Evolutionary conservation across 2,888 invertebrate species (phyloP).

Genomic region (Melieria picta): DNA sequence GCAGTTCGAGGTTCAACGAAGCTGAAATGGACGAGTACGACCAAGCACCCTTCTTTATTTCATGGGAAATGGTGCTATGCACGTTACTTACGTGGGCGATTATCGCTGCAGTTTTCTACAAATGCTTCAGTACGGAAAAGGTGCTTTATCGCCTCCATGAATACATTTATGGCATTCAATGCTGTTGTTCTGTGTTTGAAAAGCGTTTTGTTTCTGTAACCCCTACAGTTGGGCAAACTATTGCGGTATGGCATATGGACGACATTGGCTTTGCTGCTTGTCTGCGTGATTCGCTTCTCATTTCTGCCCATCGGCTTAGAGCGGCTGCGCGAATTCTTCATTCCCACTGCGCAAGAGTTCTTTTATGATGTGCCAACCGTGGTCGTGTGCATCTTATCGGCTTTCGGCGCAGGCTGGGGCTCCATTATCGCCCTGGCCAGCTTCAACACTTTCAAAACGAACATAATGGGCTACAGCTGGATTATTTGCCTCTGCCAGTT

Average conservation of each 20-base stretch:
- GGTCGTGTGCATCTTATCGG: slow-evolving; percentile 69
- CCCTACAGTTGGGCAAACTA: slow-evolving; percentile 53
- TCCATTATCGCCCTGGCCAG: slow-evolving; percentile 84
- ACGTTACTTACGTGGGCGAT: slow-evolving; percentile 49
- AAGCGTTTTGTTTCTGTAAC: neutral
- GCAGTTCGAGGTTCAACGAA: slow-evolving; percentile 25
- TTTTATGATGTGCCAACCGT: slow-evolving; percentile 28
- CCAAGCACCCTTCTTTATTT: slow-evolving; percentile 41
- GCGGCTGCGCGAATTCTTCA: slow-evolving; percentile 42
- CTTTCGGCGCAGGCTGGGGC: slow-evolving; percentile 88
- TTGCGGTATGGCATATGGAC: slow-evolving; percentile 49
- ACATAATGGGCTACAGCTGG: slow-evolving; percentile 68
- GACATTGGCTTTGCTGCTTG: slow-evolving; percentile 45
- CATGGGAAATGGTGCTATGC: slow-evolving; percentile 52
- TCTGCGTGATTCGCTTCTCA: slow-evolving; percentile 51
- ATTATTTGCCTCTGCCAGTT: slow-evolving; percentile 53
- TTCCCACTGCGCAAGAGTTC: slow-evolving; percentile 27
- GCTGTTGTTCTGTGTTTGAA: neutral
- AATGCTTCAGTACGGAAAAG: slow-evolving; percentile 48
- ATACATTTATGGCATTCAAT: too few relatives aligned
- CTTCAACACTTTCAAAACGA: slow-evolving; percentile 79
- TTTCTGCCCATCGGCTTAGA: slow-evolving; percentile 52
- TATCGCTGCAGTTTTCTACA: slow-evolving; percentile 49
- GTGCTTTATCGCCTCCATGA: slow-evolving; percentile 35
- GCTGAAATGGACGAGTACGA: slow-evolving; percentile 30